Evolutionary conservation across 2,888 invertebrate species (phyloP).

Genomic region (Lamellibrachia columna): DNA sequence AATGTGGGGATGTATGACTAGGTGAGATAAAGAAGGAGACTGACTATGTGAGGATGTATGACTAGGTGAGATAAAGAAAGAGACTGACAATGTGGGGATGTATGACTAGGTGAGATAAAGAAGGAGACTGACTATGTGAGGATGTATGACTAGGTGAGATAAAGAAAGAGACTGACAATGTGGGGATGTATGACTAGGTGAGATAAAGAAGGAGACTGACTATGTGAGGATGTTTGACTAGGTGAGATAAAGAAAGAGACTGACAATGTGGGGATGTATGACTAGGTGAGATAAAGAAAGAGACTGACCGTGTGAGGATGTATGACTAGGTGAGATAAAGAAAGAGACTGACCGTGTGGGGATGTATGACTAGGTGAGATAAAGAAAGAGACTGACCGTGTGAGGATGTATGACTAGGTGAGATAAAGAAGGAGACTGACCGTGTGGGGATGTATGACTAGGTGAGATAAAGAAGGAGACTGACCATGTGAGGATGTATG

Average conservation of each 20-base stretch:
- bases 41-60: conserved; percentile 59
- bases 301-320: conserved; percentile 57
- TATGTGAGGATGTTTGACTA: conserved; percentile 51
- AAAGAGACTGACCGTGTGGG: conserved; percentile 52
- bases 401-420: conserved; percentile 45
- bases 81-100: conserved; percentile 57
- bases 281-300: too few relatives aligned
- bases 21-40: not conserved
- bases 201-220: conserved; percentile 40
- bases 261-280: conserved; percentile 57
- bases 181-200: conserved; percentile 45
- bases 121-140: conserved; percentile 52
- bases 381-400: conserved; percentile 48
- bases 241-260: not conserved
- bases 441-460: conserved; percentile 51
- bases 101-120: too few relatives aligned
- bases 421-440: conserved; percentile 40
- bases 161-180: conserved; percentile 47
- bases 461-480: not conserved
- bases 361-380: conserved; percentile 37
- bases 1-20: conserved; percentile 51
- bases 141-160: conserved; percentile 37
- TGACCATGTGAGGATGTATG: conserved; percentile 57
- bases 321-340: too few relatives aligned
- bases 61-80: too few relatives aligned